Evolutionary conservation across 1,140 invertebrate genomes (phyloP).

Genomic region (Brachionus asplanchnoidis): DNA sequence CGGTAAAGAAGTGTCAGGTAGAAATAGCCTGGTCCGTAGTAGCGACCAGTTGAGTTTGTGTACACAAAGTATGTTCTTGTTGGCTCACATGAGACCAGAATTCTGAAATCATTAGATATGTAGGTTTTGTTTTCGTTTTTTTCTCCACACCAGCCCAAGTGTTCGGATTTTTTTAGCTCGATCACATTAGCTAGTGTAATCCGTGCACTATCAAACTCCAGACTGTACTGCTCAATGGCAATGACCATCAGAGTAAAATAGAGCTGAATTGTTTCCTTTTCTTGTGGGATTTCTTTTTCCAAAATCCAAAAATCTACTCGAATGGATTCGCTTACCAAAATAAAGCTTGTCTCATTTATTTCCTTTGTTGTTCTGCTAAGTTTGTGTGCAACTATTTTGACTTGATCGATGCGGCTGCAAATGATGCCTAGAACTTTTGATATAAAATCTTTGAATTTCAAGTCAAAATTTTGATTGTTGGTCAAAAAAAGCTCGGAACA

Average conservation of each 20-base stretch:
- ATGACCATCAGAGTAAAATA: neutral
- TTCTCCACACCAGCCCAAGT: constrained; percentile 6
- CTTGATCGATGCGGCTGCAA: neutral
- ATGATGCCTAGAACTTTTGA: neutral
- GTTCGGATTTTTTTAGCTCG: neutral
- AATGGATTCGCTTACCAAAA: neutral
- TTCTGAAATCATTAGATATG: neutral
- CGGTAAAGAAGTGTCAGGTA: constrained; percentile 46
- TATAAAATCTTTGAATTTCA: neutral
- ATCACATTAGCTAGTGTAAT: neutral
- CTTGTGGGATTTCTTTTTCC: neutral
- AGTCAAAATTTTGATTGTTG: neutral
- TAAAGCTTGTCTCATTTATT: neutral
- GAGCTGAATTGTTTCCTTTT: constrained; percentile 21
- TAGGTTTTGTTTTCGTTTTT: neutral
- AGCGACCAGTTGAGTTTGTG: constrained; percentile 46
- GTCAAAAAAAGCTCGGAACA: neutral
- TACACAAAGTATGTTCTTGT: constrained; percentile 43
- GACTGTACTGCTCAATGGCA: neutral
- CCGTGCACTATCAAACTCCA: neutral
- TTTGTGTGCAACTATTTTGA: neutral
- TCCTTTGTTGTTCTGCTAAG: neutral
- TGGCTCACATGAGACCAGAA: constrained; percentile 25
- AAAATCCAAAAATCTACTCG: neutral
- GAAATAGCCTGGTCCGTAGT: constrained; percentile 47